Conservation (phyloP, 2,113 vertebrate species). For the Melanerpes aurifrons region DNA sequence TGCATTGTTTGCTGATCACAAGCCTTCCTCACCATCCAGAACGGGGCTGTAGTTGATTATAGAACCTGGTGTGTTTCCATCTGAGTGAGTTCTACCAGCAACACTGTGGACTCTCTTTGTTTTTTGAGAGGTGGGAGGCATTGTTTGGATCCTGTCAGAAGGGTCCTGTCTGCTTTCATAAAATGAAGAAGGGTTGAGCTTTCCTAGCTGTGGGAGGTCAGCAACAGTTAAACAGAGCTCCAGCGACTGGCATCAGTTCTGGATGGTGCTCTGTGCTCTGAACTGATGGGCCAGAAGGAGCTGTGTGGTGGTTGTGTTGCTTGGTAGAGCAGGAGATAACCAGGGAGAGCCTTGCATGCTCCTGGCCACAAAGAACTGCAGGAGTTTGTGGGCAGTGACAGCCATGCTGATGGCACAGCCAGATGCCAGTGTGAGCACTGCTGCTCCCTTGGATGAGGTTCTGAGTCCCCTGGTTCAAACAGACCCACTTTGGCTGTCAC, state of each 20-base stretch:
- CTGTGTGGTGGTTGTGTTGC: background rate
- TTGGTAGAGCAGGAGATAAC: background rate
- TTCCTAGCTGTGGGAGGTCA: background rate
- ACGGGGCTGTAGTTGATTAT: background rate
- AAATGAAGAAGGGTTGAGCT: background rate
- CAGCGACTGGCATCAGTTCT: background rate
- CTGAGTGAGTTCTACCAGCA: background rate
- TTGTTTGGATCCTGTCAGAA: background rate
- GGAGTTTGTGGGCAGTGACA: slow-evolving; percentile 55
- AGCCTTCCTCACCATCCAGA: background rate
- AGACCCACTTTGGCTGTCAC: background rate
- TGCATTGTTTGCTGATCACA: background rate
- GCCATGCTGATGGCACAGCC: background rate
- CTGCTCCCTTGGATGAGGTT: background rate
- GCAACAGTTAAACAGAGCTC: background rate
- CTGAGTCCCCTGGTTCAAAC: no score
- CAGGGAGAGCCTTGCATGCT: slow-evolving; percentile 35
- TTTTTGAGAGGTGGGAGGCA: rapidly evolving
- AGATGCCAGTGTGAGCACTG: background rate
- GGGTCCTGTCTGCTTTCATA: background rate
- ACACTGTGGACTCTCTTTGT: background rate
- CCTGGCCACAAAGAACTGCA: slow-evolving; percentile 18
- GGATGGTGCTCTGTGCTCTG: background rate
- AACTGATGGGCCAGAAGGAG: background rate
- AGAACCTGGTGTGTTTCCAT: background rate